phyloP scores from a whole-genome alignment of 2,113 vertebrate species.

The Microtus montanus region DNA sequence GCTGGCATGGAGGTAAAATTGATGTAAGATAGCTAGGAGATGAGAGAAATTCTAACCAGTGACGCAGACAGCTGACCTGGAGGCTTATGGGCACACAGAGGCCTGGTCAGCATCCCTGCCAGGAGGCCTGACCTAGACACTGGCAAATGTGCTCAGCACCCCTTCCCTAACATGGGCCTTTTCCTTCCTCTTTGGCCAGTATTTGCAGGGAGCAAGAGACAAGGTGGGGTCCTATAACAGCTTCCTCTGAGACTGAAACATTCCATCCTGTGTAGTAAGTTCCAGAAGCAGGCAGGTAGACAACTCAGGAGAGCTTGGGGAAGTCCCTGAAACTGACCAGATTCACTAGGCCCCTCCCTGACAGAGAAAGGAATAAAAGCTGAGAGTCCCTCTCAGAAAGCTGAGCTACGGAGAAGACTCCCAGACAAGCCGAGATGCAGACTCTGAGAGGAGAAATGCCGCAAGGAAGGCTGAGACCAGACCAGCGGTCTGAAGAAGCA shows the following conservation, averaged over 20 bases:
- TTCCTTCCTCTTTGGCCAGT: background rate
- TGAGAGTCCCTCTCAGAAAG: background rate
- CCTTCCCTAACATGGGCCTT: background rate
- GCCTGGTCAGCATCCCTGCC: too few species aligned
- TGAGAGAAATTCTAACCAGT: background rate
- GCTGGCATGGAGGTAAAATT: too few species aligned
- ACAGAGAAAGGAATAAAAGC: background rate
- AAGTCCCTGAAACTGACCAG: background rate
- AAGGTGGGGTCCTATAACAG: too few species aligned
- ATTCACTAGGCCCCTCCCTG: background rate
- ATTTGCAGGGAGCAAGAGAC: background rate
- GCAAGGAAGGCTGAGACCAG: background rate
- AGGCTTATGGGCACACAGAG: too few species aligned
- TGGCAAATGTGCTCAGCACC: background rate
- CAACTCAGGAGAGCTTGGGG: background rate
- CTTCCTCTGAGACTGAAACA: background rate
- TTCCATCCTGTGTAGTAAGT: background rate
- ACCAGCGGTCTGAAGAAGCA: background rate
- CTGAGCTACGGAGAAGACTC: background rate
- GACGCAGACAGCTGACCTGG: background rate
- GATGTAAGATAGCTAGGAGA: background rate
- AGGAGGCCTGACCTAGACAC: background rate
- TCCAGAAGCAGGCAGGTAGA: background rate
- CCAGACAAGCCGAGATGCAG: too few species aligned
- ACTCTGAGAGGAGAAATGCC: background rate